Evolutionary conservation across 2,797 vertebrate genomes (phyloP), one percentile per base, ranked within the genome.

Genomic region (Carcharodon carcharias): DNA sequence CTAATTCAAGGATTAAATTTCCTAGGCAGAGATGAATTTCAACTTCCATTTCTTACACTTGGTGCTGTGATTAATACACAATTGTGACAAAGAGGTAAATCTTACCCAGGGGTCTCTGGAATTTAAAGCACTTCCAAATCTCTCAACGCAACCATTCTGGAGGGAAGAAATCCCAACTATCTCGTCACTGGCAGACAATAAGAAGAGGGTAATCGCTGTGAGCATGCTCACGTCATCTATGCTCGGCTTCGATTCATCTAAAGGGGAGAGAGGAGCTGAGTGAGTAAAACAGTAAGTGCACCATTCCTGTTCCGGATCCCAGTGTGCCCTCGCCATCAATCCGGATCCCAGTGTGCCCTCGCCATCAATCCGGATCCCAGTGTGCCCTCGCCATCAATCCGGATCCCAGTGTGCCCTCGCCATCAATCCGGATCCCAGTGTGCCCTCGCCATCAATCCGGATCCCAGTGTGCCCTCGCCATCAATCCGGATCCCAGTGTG

Each of bases 201-300:
- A 98, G 97, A 99, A 99, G 95, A 99, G 98, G 0, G 99, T 98
- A 97, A 99, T 98, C 5, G 99, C 99, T 45, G 99, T 99, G 96
- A 99, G 97, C 97, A 99, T 98, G 97, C 98, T 99, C 97, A 99
- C 98, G 97, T 99, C 98, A 97, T 99, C 99, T 97, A 98, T 97
- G 96, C 97, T 92, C 82, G 98, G 98, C 96, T 98, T 97, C 96
- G 98, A 98, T 92, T 98, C 98, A 93, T 99, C 99, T 99, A 97
- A 96, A 97, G 65, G 67, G 65, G 14, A 96, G 89, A 50, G 96
- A 58, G 31, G 45, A 77, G 26, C 3, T 7, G 35, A 67, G 21
- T 26, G 61, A 4, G n/a, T 16, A 67, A 67, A 50, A 50, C 45
- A 50, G 45, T 50, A 50, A 50, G 45, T 50, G 45, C 45, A 50